These are phyloP conservation scores for Tetramorium simillimum DNA, from an alignment of 1,140 invertebrate species.

Conservation along the genomic window DNA sequence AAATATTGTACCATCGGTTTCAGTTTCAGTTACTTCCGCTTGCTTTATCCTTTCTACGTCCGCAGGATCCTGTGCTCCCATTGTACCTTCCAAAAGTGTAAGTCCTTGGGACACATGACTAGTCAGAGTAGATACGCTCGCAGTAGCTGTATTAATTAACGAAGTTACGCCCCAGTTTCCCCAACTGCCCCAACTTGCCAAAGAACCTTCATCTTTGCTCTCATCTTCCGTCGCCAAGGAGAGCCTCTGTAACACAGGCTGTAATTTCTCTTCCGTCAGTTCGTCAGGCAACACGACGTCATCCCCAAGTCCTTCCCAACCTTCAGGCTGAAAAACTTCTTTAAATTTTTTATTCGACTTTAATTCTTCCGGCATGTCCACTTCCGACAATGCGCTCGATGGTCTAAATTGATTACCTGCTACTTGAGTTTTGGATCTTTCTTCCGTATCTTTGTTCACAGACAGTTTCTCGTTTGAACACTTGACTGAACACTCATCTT, in stretches of 20 bases:
- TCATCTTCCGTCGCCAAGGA: constrained; percentile 57
- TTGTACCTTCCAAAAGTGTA: constrained; percentile 90
- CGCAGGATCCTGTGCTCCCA: constrained; percentile 90
- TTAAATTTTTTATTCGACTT: constrained; percentile 83
- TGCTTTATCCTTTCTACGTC: constrained; percentile 76
- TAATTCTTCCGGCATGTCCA: constrained; percentile 81
- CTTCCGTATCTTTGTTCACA: constrained; percentile 45
- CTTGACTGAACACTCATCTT: constrained; percentile 5
- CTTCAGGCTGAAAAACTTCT: constrained; percentile 81
- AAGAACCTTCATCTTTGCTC: constrained; percentile 29
- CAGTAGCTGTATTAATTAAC: constrained; percentile 90
- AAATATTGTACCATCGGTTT: constrained; percentile 47
- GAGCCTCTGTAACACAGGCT: constrained; percentile 74
- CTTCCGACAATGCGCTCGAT: constrained; percentile 65
- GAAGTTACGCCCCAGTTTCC: constrained; percentile 89
- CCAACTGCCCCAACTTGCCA: constrained; percentile 87
- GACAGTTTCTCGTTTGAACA: constrained; percentile 34
- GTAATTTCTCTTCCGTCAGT: constrained; percentile 74
- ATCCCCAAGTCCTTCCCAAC: constrained; percentile 79
- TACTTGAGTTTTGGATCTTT: neutral
- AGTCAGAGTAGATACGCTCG: constrained; percentile 90
- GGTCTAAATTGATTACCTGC: neutral
- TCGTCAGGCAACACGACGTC: constrained; percentile 77
- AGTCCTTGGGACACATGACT: constrained; percentile 92
- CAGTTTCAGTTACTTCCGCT: constrained; percentile 71